Conservation (phyloP, 2,888 invertebrate genomes). For the Biston stratarius region DNA sequence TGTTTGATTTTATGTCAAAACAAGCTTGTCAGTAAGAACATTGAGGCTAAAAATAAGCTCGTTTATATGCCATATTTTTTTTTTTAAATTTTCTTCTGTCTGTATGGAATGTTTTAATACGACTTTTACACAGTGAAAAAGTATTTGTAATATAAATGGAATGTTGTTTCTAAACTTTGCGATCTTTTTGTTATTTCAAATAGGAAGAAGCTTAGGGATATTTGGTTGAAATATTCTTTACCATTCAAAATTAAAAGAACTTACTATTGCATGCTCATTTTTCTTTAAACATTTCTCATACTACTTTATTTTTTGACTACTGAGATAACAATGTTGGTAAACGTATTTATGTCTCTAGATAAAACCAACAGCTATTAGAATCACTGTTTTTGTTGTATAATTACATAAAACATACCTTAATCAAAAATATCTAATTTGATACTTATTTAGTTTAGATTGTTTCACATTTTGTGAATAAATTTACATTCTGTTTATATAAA, state of each 20-base stretch:
- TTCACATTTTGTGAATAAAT: no score
- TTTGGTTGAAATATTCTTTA: conserved; percentile 1
- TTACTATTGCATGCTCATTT: neutral
- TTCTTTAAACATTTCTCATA: neutral
- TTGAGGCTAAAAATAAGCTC: neutral
- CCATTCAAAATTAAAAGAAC: neutral
- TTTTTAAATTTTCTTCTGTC: neutral
- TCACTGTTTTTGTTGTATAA: no score
- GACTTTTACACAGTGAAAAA: neutral
- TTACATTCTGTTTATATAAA: no score
- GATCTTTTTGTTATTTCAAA: conserved; percentile 1
- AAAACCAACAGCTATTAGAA: no score
- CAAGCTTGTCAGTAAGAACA: neutral
- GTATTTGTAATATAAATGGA: neutral
- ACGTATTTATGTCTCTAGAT: no score
- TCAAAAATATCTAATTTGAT: no score
- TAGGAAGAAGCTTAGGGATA: neutral
- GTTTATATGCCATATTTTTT: neutral
- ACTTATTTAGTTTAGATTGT: no score
- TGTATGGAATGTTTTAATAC: neutral
- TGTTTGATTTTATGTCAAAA: neutral
- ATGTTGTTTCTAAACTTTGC: neutral
- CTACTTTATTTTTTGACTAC: no score
- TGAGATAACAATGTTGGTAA: no score
- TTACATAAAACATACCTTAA: no score